Conservation (phyloP, 2,113 vertebrate species). For the Anguilla rostrata region DNA sequence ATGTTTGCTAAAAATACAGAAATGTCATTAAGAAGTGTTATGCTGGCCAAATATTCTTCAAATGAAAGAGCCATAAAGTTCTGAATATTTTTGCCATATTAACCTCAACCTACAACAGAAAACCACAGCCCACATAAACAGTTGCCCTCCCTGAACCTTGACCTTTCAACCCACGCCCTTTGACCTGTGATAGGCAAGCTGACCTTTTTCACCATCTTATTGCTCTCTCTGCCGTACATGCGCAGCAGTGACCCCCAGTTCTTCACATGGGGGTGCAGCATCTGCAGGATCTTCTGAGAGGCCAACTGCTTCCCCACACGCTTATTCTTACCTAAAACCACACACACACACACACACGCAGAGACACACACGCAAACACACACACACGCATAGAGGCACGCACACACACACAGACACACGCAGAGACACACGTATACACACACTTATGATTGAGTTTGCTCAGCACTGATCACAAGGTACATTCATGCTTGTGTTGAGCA, state of each 20-base stretch:
- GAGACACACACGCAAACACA: conserved; percentile 14
- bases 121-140: no score
- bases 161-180: not conserved
- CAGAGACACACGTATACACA: not conserved
- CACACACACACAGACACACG: not conserved
- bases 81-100: not conserved
- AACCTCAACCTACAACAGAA: not conserved
- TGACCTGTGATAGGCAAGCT: not conserved
- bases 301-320: conserved; percentile 95
- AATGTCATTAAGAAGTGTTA: not conserved
- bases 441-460: not conserved
- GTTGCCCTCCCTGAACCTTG: not conserved
- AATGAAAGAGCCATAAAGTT: no score
- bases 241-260: conserved; percentile 97
- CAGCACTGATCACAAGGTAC: no score
- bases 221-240: conserved; percentile 97
- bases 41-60: not conserved
- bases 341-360: not conserved
- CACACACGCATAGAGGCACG: no score
- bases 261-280: conserved; percentile 96
- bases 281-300: conserved; percentile 97
- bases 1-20: not conserved
- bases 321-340: conserved; percentile 89
- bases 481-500: no score
- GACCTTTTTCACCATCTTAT: conserved; percentile 98